These are phyloP conservation scores for Athene noctua DNA, from an alignment of 2,113 vertebrate species.

Conservation along the genomic window DNA sequence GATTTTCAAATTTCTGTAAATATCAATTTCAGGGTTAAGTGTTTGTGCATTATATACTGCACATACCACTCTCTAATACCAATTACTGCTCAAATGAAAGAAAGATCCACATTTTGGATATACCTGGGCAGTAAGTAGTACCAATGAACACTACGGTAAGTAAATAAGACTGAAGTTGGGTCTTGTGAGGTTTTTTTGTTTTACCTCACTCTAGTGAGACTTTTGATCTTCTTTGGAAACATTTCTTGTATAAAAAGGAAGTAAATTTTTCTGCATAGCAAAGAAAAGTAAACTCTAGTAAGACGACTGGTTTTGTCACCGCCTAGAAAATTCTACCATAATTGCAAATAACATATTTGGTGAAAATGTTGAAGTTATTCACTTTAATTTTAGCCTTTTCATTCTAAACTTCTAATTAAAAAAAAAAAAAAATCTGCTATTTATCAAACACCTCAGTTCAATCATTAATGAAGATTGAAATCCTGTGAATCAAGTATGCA, in stretches of 20 bases:
- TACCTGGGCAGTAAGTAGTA: background rate
- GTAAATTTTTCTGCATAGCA: background rate
- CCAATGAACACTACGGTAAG: background rate
- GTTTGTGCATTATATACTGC: background rate
- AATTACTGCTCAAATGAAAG: background rate
- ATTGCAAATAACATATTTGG: background rate
- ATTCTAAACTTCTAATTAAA: background rate
- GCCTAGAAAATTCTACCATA: background rate
- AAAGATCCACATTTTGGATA: background rate
- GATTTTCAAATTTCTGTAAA: background rate
- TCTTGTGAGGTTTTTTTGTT: background rate
- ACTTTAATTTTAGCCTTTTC: background rate
- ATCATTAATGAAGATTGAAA: background rate
- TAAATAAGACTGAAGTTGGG: background rate
- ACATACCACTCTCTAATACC: background rate
- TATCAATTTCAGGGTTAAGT: background rate
- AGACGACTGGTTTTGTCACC: background rate
- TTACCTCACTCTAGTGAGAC: background rate
- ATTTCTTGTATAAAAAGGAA: background rate
- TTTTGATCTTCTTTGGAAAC: background rate
- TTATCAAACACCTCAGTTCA: background rate
- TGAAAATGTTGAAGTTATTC: background rate
- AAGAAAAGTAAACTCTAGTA: background rate
- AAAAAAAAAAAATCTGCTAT: background rate
- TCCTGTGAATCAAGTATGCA: background rate